A percentile compares a stretch with the other conserved stretches of the same genome.
Evolutionary conservation across 2,888 invertebrate genomes (phyloP).

Genomic region (Ommatoiulus sabulosus): DNA sequence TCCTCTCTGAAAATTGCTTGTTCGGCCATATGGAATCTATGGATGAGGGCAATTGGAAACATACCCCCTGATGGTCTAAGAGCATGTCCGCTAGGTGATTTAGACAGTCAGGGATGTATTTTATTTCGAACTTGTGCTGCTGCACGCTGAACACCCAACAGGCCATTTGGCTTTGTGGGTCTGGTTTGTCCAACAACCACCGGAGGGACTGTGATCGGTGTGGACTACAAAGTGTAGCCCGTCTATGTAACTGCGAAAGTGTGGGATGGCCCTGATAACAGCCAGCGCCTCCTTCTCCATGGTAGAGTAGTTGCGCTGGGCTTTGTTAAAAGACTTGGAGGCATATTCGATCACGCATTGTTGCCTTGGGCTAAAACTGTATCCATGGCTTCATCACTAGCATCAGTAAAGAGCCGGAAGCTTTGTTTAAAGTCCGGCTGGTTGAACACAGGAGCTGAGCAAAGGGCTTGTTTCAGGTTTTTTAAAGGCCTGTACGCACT

Average conservation of each 20-base stretch:
- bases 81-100: neutral
- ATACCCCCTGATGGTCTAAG: neutral
- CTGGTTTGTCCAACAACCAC: neutral
- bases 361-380: neutral
- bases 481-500: neutral
- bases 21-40: neutral
- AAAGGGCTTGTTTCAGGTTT: neutral
- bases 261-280: too few relatives aligned
- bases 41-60: neutral
- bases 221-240: neutral
- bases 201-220: neutral
- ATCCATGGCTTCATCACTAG: neutral
- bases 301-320: neutral
- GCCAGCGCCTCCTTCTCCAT: too few relatives aligned
- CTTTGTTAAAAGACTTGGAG: neutral
- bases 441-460: neutral
- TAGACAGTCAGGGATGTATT: neutral
- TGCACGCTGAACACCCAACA: neutral
- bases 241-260: neutral
- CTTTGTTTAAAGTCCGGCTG: neutral
- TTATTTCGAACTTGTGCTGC: neutral
- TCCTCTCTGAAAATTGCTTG: neutral
- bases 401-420: neutral
- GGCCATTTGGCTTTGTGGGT: too few relatives aligned
- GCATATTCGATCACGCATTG: neutral